Evolutionary conservation across 2,797 vertebrate genomes (phyloP).

Genomic region (Pseudocheirus occidentalis): DNA sequence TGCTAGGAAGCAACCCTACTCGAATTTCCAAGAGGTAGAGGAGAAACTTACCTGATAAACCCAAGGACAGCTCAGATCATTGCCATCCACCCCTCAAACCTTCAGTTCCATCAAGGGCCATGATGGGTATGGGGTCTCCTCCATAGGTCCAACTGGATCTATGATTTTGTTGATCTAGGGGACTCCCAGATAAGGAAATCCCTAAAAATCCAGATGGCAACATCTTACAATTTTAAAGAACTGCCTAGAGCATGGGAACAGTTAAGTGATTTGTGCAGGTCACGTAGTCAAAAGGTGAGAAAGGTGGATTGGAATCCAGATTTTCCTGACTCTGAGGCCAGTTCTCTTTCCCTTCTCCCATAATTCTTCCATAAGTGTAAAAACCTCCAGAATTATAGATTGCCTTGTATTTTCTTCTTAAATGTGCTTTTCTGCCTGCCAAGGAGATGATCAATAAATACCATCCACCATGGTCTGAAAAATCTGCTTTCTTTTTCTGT

Average conservation of each 20-base stretch:
- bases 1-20: not conserved
- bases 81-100: not conserved
- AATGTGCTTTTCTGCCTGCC: not conserved
- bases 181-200: not conserved
- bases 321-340: not conserved
- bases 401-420: not conserved
- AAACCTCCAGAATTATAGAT: not conserved
- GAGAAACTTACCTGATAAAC: not conserved
- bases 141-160: not conserved
- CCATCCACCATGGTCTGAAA: not conserved
- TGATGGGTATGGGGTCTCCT: not conserved
- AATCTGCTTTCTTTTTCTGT: not conserved
- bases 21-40: not conserved
- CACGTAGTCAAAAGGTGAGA: not conserved
- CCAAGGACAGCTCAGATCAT: not conserved
- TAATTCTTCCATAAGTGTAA: not conserved
- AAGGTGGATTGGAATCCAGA: not conserved
- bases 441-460: not conserved
- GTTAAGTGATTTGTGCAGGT: not conserved
- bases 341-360: not conserved
- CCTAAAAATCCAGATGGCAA: not conserved
- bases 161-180: not conserved
- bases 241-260: not conserved
- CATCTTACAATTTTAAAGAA: not conserved
- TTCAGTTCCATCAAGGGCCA: not conserved